Conservation (phyloP, 2,888 invertebrate species). For the Apomyelois bistriatella region DNA sequence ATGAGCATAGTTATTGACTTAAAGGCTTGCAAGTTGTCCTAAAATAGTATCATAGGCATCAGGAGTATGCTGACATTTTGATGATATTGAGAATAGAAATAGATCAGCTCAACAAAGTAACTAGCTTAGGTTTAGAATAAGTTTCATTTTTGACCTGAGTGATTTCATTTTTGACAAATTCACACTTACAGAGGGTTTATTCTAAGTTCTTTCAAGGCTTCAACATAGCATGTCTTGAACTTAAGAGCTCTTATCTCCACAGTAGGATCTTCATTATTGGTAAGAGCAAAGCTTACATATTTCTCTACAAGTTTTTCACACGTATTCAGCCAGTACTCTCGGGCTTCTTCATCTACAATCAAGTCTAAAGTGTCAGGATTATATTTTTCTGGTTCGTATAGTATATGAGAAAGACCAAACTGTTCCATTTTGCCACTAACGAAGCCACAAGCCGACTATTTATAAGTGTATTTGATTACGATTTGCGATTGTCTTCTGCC, state of each 20-base stretch:
- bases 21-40: too few relatives aligned
- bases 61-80: too few relatives aligned
- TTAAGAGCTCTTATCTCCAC: slow-evolving; percentile 89
- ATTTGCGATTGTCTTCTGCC: slow-evolving; percentile 50
- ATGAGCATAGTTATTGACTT: too few relatives aligned
- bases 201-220: slow-evolving; percentile 86
- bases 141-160: too few relatives aligned
- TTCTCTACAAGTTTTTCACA: slow-evolving; percentile 92
- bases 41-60: too few relatives aligned
- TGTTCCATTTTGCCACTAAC: slow-evolving; percentile 58
- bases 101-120: too few relatives aligned
- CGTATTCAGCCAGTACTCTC: slow-evolving; percentile 95
- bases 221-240: slow-evolving; percentile 91
- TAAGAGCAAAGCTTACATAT: slow-evolving; percentile 90
- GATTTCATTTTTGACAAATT: too few relatives aligned
- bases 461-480: slow-evolving; percentile 28
- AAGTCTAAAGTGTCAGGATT: slow-evolving; percentile 96
- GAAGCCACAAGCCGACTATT: slow-evolving; percentile 21
- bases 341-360: slow-evolving; percentile 89
- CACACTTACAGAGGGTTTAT: slow-evolving; percentile 88
- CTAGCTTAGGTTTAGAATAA: too few relatives aligned
- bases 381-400: slow-evolving; percentile 89
- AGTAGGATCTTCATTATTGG: slow-evolving; percentile 86
- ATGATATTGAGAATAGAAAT: too few relatives aligned
- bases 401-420: slow-evolving; percentile 76